Conservation (phyloP, 2,888 invertebrate species). For the Amphipyra berbera region DNA sequence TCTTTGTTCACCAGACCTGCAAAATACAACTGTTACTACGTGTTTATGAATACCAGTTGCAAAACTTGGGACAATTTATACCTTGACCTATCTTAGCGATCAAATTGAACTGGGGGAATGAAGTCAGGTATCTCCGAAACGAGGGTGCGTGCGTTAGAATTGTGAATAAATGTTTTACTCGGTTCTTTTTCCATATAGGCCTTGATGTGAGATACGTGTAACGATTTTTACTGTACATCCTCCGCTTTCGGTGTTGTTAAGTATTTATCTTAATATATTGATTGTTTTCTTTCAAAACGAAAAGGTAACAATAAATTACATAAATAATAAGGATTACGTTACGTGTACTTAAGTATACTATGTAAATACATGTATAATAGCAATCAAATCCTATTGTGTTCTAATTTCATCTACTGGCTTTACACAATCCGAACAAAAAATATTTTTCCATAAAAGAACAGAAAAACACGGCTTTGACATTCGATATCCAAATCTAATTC, state of each 20-base stretch:
- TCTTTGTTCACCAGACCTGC: slow-evolving; percentile 61
- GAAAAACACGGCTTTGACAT: slow-evolving; percentile 14
- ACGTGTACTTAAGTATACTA: no score
- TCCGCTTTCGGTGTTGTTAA: slow-evolving; percentile 23
- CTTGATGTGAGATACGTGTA: slow-evolving; percentile 55
- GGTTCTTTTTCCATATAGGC: slow-evolving; percentile 28
- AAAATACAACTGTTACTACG: slow-evolving; percentile 19
- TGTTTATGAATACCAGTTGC: slow-evolving; percentile 16
- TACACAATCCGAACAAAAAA: neutral
- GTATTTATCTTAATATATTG: slow-evolving; percentile 30
- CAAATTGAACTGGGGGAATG: slow-evolving; percentile 38
- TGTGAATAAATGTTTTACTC: slow-evolving; percentile 46
- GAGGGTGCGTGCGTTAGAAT: slow-evolving; percentile 41
- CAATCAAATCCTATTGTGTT: no score
- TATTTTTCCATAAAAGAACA: neutral
- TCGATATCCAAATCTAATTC: slow-evolving; percentile 38
- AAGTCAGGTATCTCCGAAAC: slow-evolving; percentile 44
- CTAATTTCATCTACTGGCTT: no score
- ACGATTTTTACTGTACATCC: slow-evolving; percentile 45
- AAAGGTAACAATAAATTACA: no score
- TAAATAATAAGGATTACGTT: no score
- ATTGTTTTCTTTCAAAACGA: no score
- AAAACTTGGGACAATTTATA: slow-evolving; percentile 23
- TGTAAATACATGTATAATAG: no score
- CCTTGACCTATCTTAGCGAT: slow-evolving; percentile 32